Conservation (phyloP, 2,888 invertebrate species). For the Drosophila yooni region DNA sequence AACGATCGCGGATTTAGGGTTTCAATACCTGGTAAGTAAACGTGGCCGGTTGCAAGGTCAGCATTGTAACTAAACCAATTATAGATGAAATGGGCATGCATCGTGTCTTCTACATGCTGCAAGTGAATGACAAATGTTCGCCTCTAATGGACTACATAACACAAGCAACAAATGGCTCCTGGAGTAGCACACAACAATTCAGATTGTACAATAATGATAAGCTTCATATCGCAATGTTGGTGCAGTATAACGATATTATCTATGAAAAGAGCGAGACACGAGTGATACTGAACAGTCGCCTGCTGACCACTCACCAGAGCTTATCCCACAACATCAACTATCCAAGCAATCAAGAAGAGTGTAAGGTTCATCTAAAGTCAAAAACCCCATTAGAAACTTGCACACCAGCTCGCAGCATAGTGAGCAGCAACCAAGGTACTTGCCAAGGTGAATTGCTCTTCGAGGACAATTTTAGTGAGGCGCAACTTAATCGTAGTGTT, state of each 20-base stretch:
- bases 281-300: conserved; percentile 61
- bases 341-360: conserved; percentile 26
- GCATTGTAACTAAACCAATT: conserved; percentile 4
- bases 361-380: conserved; percentile 30
- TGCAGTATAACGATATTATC: conserved; percentile 69
- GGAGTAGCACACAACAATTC: conserved; percentile 60
- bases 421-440: conserved; percentile 17
- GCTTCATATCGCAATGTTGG: conserved; percentile 67
- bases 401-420: conserved; percentile 39
- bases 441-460: conserved; percentile 86
- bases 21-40: conserved; percentile 64
- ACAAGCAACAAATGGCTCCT: conserved; percentile 46
- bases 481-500: conserved; percentile 82
- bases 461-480: conserved; percentile 87
- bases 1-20: conserved; percentile 61
- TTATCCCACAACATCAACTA: conserved; percentile 28
- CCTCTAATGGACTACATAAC: conserved; percentile 71
- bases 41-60: not conserved
- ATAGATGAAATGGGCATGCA: conserved; percentile 73
- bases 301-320: conserved; percentile 51
- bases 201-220: conserved; percentile 66
- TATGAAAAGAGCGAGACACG: conserved; percentile 66
- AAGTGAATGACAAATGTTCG: conserved; percentile 73
- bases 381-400: conserved; percentile 38
- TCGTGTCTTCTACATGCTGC: conserved; percentile 70